phyloP scores from a whole-genome alignment of 2,888 invertebrate species.

The Cloeon dipterum region DNA sequence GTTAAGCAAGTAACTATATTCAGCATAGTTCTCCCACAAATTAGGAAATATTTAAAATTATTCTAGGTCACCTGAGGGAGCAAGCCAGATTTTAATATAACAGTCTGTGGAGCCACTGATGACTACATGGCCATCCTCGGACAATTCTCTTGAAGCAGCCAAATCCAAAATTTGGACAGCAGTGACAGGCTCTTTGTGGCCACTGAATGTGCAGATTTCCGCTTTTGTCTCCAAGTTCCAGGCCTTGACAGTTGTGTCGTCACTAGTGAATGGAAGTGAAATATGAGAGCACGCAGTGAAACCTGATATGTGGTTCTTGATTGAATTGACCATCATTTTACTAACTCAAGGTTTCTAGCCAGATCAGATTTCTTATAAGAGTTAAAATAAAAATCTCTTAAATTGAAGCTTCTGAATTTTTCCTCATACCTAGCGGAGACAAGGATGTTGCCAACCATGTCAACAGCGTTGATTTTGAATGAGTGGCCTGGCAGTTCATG shows the following conservation, averaged over 20 bases:
- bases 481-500: background rate
- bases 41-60: background rate
- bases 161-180: background rate
- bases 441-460: background rate
- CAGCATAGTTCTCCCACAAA: no score
- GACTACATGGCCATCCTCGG: background rate
- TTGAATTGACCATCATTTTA: no score
- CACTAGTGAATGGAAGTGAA: background rate
- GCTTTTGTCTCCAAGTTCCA: background rate
- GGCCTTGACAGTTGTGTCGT: slow-evolving; percentile 1
- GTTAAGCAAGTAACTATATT: no score
- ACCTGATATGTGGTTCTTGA: no score
- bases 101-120: background rate
- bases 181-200: background rate
- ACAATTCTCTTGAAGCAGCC: background rate
- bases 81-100: background rate
- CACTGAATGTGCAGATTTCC: background rate
- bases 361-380: no score
- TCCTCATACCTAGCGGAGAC: slow-evolving; percentile 1
- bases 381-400: no score
- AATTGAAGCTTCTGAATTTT: no score
- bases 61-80: background rate
- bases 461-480: background rate
- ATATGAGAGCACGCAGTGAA: no score
- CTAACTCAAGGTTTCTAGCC: no score